A percentile compares a stretch with the other conserved stretches of the same genome.
Evolutionary conservation across 2,113 vertebrate species (phyloP).

Genomic region (Pavo muticus): DNA sequence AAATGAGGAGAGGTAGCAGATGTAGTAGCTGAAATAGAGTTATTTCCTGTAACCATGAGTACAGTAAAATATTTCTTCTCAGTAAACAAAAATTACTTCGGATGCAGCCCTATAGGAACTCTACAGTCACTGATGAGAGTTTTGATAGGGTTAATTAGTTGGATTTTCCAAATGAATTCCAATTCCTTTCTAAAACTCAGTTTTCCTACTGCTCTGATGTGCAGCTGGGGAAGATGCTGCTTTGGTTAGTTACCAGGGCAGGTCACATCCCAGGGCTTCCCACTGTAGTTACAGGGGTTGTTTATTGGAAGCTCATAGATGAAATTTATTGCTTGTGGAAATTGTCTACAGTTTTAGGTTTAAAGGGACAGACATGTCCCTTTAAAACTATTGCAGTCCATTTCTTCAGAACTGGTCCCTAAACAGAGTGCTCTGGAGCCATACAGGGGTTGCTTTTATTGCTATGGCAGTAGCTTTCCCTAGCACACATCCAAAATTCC

Average conservation of each 20-base stretch:
- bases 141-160: background rate
- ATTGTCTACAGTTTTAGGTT: background rate
- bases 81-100: background rate
- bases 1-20: background rate
- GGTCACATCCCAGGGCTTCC: conserved; percentile 23
- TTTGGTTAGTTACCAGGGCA: background rate
- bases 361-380: background rate
- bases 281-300: background rate
- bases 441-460: background rate
- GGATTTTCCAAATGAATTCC: background rate
- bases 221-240: conserved; percentile 32
- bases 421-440: background rate
- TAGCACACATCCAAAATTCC: background rate
- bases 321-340: conserved; percentile 10
- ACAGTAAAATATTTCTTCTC: background rate
- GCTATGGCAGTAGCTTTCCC: background rate
- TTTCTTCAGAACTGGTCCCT: background rate
- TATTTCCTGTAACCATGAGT: background rate
- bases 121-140: background rate
- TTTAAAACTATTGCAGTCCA: background rate
- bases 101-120: background rate
- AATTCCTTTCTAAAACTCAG: conserved; percentile 3
- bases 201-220: conserved; percentile 27
- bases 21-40: background rate
- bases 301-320: background rate